These are phyloP conservation scores for Melanophora roralis DNA, from an alignment of 2,888 invertebrate genomes.

Conservation along the genomic window DNA sequence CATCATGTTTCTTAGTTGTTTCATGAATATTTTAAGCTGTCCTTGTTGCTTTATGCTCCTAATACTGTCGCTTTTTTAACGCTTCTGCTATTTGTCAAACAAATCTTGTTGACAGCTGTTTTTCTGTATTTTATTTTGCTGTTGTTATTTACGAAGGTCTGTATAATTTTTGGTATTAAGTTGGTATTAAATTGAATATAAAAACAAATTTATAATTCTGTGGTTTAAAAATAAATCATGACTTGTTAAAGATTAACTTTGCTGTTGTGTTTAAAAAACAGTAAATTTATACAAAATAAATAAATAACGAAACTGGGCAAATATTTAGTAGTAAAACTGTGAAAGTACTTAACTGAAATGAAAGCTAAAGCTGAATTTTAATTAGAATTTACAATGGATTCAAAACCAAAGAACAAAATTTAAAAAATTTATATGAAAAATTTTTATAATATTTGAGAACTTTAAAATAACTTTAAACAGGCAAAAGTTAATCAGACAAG, in stretches of 20 bases:
- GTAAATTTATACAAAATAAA: background rate
- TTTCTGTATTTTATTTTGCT: background rate
- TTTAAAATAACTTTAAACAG: too few relatives aligned
- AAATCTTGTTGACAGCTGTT: conserved; percentile 55
- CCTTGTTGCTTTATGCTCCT: background rate
- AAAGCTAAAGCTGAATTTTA: too few relatives aligned
- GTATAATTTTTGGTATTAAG: conserved; percentile 8
- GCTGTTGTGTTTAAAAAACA: background rate
- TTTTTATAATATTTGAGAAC: too few relatives aligned
- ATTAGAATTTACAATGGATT: too few relatives aligned
- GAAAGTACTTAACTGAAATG: background rate
- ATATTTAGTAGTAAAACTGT: background rate
- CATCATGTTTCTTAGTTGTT: conserved; percentile 38
- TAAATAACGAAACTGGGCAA: background rate
- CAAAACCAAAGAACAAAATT: too few relatives aligned
- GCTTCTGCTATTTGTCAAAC: conserved; percentile 34
- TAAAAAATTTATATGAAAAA: too few relatives aligned
- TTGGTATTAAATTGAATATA: conserved; percentile 28
- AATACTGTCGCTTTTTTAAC: background rate
- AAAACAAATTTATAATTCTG: conserved; percentile 38
- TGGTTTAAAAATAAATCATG: conserved; percentile 51
- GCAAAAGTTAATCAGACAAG: too few relatives aligned
- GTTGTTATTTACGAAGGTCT: background rate
- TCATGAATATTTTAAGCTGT: conserved; percentile 48
- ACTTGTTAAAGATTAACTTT: conserved; percentile 40